Percentiles rank a stretch among this genome's conserved stretches.
phyloP scores from a whole-genome alignment of 2,113 vertebrate species.

The Sinocyclocheilus rhinocerous region DNA sequence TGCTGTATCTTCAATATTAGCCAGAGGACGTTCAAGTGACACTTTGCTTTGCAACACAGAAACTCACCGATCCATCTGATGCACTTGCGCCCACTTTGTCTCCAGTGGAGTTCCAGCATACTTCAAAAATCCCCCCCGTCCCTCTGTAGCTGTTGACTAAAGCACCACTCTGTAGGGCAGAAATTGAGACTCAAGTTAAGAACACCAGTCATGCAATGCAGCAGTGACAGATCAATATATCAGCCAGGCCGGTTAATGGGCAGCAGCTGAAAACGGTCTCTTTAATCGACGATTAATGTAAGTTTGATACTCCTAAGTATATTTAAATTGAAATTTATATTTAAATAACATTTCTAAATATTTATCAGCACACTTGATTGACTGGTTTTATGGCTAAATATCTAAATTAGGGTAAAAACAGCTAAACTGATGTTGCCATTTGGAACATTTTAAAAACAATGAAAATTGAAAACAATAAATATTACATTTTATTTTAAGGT shows the following conservation, averaged over 20 bases:
- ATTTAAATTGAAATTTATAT: too few species aligned
- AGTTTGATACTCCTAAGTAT: neutral
- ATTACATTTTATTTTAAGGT: too few species aligned
- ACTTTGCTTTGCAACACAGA: neutral
- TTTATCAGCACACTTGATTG: too few species aligned
- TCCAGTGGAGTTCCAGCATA: constrained; percentile 98
- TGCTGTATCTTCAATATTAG: neutral
- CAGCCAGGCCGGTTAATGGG: neutral
- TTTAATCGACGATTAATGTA: neutral
- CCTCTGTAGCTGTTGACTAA: constrained; percentile 98
- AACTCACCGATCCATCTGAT: constrained; percentile 98
- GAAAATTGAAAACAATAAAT: too few species aligned
- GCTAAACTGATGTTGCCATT: too few species aligned
- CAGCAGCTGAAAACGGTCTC: neutral
- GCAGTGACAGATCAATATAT: neutral
- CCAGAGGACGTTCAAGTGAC: neutral
- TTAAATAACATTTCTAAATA: too few species aligned
- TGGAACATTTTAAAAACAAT: too few species aligned
- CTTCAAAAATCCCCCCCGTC: constrained; percentile 98
- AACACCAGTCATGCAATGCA: neutral
- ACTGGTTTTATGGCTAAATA: too few species aligned
- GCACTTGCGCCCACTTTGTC: constrained; percentile 99
- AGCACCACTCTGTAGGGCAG: constrained; percentile 86
- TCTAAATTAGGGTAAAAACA: too few species aligned
- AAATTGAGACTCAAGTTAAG: neutral